Percentiles rank a stretch among this genome's conserved stretches.
phyloP scores from a whole-genome alignment of 2,888 invertebrate species.

The Sialis lutaria region DNA sequence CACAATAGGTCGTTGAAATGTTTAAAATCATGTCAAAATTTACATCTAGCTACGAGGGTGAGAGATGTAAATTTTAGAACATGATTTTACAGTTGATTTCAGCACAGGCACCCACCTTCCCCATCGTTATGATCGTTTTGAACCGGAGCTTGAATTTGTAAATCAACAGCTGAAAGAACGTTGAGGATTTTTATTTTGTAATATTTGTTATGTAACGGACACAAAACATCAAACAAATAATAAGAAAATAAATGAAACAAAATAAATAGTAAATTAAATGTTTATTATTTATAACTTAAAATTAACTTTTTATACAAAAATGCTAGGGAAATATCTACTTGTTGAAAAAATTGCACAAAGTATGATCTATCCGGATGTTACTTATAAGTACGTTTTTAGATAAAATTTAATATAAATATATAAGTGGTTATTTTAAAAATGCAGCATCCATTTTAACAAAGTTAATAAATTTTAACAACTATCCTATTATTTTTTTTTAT shows the following conservation, averaged over 20 bases:
- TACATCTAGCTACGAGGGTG: no score
- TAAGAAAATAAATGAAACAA: no score
- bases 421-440: no score
- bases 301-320: neutral
- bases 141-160: constrained; percentile 65
- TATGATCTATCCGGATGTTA: no score
- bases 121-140: constrained; percentile 63
- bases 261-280: neutral
- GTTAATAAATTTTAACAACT: no score
- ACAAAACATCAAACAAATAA: neutral
- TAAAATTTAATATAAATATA: no score
- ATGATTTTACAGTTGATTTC: constrained; percentile 19
- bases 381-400: no score
- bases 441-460: no score
- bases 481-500: no score
- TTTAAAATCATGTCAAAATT: no score
- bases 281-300: neutral
- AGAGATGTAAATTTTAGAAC: neutral
- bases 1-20: no score
- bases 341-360: neutral
- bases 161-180: constrained; percentile 51
- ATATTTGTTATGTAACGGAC: neutral
- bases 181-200: constrained; percentile 17
- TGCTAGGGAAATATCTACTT: neutral
- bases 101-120: constrained; percentile 74